A percentile compares a stretch with the other conserved stretches of the same genome.
Evolutionary conservation across 2,113 vertebrate species (phyloP).

Genomic region (Glaucomys volans): DNA sequence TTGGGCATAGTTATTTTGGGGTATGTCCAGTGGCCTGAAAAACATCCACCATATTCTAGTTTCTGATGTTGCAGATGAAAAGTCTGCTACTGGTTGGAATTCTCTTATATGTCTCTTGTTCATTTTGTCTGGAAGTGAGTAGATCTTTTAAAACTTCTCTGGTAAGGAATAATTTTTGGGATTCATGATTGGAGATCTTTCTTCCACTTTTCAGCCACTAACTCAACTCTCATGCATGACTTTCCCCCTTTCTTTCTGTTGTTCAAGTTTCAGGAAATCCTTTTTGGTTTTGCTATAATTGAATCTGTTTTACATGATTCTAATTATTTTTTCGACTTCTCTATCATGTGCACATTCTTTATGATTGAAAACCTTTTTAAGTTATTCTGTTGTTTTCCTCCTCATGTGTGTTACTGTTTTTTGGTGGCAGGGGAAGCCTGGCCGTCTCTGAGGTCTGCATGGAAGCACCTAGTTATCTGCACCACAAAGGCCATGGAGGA

Average conservation of each 20-base stretch:
- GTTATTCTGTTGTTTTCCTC: neutral
- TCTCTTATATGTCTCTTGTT: neutral
- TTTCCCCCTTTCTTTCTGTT: slow-evolving; percentile 7
- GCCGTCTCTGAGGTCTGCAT: neutral
- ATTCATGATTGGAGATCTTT: neutral
- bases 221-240: neutral
- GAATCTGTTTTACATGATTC: neutral
- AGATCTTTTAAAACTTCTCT: neutral
- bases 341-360: neutral
- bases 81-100: neutral
- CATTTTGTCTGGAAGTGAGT: neutral
- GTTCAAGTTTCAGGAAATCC: neutral
- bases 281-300: neutral
- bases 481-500: neutral
- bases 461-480: neutral
- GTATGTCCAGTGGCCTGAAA: neutral
- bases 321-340: neutral
- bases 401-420: neutral
- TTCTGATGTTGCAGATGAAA: neutral
- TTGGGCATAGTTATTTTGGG: neutral
- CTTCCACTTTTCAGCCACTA: neutral
- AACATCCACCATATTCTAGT: neutral
- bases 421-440: neutral
- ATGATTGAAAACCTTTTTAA: neutral
- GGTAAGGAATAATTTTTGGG: neutral